Evolutionary conservation across 2,888 invertebrate species (phyloP), one percentile per base, ranked within the genome.

Genomic region (Copidosoma aretas): DNA sequence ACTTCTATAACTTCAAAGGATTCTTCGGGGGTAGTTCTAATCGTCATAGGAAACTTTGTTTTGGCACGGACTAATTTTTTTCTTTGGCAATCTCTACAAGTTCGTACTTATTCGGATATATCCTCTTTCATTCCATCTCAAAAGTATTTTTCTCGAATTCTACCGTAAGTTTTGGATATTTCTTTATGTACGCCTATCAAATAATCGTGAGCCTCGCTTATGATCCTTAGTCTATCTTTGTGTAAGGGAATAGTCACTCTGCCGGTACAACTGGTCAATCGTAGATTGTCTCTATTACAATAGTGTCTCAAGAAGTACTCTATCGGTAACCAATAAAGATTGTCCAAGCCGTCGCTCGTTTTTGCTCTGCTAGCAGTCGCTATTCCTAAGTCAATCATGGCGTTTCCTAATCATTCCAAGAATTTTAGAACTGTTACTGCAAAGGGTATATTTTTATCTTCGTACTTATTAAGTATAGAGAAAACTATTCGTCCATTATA

Each of bases 111-210:
- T n/a, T 15, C 54, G 12, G 4, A 10, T 15, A 54, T 54, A 8
- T 54, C 54, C 3, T 24, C 24, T 24, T 24, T 10, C 54, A 54
- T 54, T 21, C 25, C 22, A 5, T 21, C 10, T 24, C 54, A 54
- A 24, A 15, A 54, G 24, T 1, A 54, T 10, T 24, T 21, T 22
- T 21, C 21, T 5, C 54, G 22, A 24, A 54, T 57, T 68, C 25
- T 10, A 43, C 24, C 62, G 64, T 68, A 71, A 54, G 63, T 66
- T 71, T 71, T 41, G 8, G 14, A 10, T 41, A 41, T 41, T 41
- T 60, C 65, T 2, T 54, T 59, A 15, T 65, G 65, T 0, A 52
- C 64, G 1, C 49, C 52, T 1, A 53, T 43, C 0, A 52, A 17
- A 0, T 59, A 52, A 32, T 65, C 53, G 19, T 65, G 53, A 1